phyloP scores from a whole-genome alignment of 2,113 vertebrate genomes.

The Himantopus leucocephalus region DNA sequence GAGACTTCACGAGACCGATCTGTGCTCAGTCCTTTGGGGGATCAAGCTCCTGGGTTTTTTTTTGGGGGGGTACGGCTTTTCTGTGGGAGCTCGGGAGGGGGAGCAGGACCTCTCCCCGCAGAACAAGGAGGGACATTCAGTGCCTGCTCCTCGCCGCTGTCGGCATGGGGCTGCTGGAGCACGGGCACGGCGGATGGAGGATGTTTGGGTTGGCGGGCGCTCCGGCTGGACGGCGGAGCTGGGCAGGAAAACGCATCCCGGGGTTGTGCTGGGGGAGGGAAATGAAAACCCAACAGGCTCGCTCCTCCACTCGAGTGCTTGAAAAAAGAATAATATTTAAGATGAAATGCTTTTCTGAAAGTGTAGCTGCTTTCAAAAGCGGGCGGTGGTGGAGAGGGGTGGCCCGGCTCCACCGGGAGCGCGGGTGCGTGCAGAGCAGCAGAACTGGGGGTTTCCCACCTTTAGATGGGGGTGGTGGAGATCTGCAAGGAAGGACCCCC shows the following conservation, averaged over 20 bases:
- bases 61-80: not conserved
- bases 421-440: not conserved
- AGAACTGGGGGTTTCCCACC: not conserved
- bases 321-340: too few relatives aligned
- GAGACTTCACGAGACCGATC: fast-evolving
- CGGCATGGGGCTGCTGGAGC: not conserved
- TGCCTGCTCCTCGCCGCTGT: not conserved
- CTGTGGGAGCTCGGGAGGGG: not conserved
- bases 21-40: not conserved
- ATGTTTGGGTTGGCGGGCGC: slow-evolving; percentile 31
- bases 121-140: slow-evolving; percentile 64
- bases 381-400: not conserved
- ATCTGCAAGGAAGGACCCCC: not conserved
- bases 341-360: not conserved
- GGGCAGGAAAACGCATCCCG: not conserved
- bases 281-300: not conserved
- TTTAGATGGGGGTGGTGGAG: not conserved
- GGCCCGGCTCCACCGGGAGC: not conserved
- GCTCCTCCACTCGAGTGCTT: not conserved
- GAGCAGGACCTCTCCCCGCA: not conserved
- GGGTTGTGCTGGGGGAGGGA: not conserved
- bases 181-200: not conserved
- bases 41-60: not conserved
- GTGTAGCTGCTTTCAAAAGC: not conserved
- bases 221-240: fast-evolving